These are phyloP conservation scores for Bombus picipes DNA, from an alignment of 1,140 invertebrate species.

Conservation along the genomic window DNA sequence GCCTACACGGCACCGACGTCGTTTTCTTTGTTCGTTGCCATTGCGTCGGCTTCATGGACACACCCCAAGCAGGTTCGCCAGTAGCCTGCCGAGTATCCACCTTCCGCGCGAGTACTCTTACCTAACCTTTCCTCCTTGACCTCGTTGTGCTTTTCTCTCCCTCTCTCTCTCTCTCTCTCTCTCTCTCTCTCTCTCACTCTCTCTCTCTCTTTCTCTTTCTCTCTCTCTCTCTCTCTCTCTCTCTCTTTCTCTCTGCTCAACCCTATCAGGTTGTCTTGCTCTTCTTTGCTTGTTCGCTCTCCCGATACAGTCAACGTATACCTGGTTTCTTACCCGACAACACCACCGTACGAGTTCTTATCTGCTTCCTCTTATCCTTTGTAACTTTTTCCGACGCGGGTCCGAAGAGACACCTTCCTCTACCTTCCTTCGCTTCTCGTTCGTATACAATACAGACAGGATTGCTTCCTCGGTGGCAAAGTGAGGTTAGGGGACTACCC, in stretches of 20 bases:
- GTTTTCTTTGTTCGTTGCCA: slow-evolving; percentile 47
- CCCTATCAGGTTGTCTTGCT: neutral
- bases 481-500: slow-evolving; percentile 56
- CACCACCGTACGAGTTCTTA: neutral
- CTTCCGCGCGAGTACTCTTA: slow-evolving; percentile 31
- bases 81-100: slow-evolving; percentile 24
- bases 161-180: neutral
- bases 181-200: neutral
- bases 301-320: neutral
- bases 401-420: neutral
- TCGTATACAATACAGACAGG: slow-evolving; percentile 11
- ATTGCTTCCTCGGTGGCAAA: slow-evolving; percentile 18
- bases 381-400: neutral
- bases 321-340: neutral
- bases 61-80: slow-evolving; percentile 52
- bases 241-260: neutral
- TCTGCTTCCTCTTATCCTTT: neutral
- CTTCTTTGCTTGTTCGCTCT: neutral
- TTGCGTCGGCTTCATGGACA: slow-evolving; percentile 68
- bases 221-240: neutral
- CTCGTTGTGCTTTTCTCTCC: slow-evolving; percentile 20
- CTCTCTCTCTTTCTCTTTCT: neutral
- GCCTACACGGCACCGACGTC: slow-evolving; percentile 45
- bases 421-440: rapidly evolving
- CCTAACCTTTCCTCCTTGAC: slow-evolving; percentile 38